A percentile compares a stretch with the other conserved stretches of the same genome.
These are phyloP conservation scores for Erpetoichthys calabaricus DNA, from an alignment of 2,797 vertebrate genomes.

Conservation along the genomic window DNA sequence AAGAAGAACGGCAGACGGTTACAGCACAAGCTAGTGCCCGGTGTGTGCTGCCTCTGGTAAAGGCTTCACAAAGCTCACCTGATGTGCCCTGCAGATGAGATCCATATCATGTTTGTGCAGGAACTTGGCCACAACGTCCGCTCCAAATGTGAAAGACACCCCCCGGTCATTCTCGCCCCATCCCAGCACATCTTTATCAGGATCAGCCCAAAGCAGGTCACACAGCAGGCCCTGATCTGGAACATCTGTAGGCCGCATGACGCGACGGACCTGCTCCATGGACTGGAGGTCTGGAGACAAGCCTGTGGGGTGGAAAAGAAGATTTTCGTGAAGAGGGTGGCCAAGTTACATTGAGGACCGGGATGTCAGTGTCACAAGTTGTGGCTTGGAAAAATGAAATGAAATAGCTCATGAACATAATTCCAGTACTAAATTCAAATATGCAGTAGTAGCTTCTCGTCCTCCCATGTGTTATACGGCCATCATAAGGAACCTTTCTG, in stretches of 20 bases:
- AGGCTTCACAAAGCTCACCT: constrained; percentile 33
- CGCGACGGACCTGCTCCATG: constrained; percentile 62
- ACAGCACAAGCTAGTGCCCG: background rate
- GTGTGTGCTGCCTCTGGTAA: background rate
- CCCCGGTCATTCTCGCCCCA: constrained; percentile 67
- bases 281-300: constrained; percentile 63
- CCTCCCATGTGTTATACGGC: too few species aligned
- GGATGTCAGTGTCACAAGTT: too few species aligned
- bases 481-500: too few species aligned
- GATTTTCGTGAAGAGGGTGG: too few species aligned
- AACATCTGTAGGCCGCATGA: constrained; percentile 65
- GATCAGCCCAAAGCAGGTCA: constrained; percentile 63
- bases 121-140: constrained; percentile 63
- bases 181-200: constrained; percentile 61
- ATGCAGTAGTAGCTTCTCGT: too few species aligned
- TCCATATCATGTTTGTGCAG: constrained; percentile 69
- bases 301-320: constrained; percentile 31
- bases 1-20: background rate
- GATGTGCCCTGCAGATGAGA: constrained; percentile 63
- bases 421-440: too few species aligned
- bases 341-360: too few species aligned
- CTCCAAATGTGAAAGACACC: constrained; percentile 63
- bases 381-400: too few species aligned
- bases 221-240: constrained; percentile 64
- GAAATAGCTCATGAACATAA: too few species aligned